Percentiles rank a stretch among this genome's conserved stretches.
phyloP scores from a whole-genome alignment of 1,140 invertebrate species.

The Macrocentrus cingulum region DNA sequence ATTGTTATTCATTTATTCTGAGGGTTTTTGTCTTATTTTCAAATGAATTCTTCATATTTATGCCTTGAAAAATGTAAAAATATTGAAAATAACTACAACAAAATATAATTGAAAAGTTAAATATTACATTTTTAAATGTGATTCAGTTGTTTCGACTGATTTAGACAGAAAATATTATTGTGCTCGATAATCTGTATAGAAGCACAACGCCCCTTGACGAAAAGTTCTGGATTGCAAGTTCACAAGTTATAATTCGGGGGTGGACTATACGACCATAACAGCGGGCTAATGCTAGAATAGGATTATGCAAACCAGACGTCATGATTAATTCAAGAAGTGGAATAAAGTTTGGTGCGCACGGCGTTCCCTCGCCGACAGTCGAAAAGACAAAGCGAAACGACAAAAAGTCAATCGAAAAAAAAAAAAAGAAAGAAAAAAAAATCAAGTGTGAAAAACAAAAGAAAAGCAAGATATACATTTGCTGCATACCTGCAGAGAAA shows the following conservation, averaged over 20 bases:
- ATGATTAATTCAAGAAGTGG: slow-evolving; percentile 17
- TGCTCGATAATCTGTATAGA: no score
- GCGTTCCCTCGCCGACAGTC: background rate
- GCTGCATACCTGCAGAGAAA: background rate
- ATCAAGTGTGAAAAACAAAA: background rate
- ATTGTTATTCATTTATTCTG: no score
- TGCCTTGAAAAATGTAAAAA: no score
- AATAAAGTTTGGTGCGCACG: slow-evolving; percentile 3
- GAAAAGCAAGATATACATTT: background rate
- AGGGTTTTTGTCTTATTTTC: no score
- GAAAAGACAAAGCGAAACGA: background rate
- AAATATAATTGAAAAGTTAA: no score
- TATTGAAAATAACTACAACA: no score
- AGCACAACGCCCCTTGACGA: no score
- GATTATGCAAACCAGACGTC: slow-evolving; percentile 13
- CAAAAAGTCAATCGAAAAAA: background rate
- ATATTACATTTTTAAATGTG: no score
- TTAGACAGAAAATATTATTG: no score
- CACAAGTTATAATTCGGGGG: slow-evolving; percentile 12
- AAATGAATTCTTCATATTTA: no score
- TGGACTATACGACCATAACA: background rate
- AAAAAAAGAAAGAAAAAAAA: background rate
- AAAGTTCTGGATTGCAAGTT: slow-evolving; percentile 8
- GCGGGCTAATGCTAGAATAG: background rate
- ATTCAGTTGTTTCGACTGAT: no score